Evolutionary conservation across 2,888 invertebrate species (phyloP).

Genomic region (Scelioninae gen. 1): DNA sequence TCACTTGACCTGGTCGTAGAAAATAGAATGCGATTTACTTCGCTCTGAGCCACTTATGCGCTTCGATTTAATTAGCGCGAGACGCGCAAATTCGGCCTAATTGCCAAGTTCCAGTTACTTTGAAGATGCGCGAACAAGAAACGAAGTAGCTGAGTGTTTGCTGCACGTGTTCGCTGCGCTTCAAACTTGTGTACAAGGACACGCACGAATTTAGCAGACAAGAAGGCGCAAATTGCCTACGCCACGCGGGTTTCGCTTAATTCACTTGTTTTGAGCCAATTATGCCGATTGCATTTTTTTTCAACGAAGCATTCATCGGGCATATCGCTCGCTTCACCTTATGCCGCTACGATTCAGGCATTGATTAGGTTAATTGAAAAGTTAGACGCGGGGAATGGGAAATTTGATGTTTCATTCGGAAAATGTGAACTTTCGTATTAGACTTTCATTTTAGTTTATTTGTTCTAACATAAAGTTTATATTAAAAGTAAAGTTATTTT

Average conservation of each 20-base stretch:
- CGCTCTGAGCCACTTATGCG: slow-evolving; percentile 61
- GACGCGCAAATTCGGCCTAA: slow-evolving; percentile 69
- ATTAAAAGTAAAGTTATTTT: too few relatives aligned
- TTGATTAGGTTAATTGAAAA: slow-evolving; percentile 59
- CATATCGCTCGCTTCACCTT: slow-evolving; percentile 10
- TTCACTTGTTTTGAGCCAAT: slow-evolving; percentile 49
- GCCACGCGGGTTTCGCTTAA: slow-evolving; percentile 28
- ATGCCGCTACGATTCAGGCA: slow-evolving; percentile 11
- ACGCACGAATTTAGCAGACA: slow-evolving; percentile 35
- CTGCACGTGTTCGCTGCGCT: slow-evolving; percentile 45
- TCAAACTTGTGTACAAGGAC: slow-evolving; percentile 36
- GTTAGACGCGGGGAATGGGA: slow-evolving; percentile 16
- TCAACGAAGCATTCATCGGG: slow-evolving; percentile 24
- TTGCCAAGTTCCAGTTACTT: slow-evolving; percentile 68
- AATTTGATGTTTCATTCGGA: background rate
- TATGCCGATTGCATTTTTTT: slow-evolving; percentile 44
- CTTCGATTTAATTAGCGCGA: slow-evolving; percentile 70
- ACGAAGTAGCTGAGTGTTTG: slow-evolving; percentile 42
- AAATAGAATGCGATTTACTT: slow-evolving; percentile 51
- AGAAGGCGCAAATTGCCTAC: slow-evolving; percentile 46
- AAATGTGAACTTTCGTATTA: background rate
- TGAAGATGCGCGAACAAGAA: slow-evolving; percentile 66
- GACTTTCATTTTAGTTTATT: background rate
- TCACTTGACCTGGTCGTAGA: slow-evolving; percentile 41
- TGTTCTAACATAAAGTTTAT: background rate